These are phyloP conservation scores for Lateolabrax maculatus DNA, from an alignment of 2,797 vertebrate species.

Conservation along the genomic window DNA sequence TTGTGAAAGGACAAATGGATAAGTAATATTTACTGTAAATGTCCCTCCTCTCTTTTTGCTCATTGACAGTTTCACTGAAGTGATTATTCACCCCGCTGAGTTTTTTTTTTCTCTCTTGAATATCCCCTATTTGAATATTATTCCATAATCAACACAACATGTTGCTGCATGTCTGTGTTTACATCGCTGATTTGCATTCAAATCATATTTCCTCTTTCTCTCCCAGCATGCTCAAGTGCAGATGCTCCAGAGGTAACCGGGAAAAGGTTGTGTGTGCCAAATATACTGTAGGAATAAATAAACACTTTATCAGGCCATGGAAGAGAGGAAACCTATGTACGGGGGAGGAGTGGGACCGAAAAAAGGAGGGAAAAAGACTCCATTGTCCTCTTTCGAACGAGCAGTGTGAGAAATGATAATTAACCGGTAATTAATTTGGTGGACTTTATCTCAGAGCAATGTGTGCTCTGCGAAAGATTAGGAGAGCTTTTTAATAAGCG, in stretches of 20 bases:
- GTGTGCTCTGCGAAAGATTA: conserved; percentile 82
- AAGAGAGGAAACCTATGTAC: conserved; percentile 64
- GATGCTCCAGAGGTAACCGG: conserved; percentile 71
- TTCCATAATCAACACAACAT: conserved; percentile 77
- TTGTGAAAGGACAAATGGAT: conserved; percentile 60
- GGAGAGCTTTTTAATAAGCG: conserved; percentile 79
- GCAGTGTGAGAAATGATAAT: conserved; percentile 83
- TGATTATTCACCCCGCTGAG: conserved; percentile 64
- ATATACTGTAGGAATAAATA: conserved; percentile 78
- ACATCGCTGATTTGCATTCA: conserved; percentile 80
- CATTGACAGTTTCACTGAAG: conserved; percentile 58
- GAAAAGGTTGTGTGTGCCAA: conserved; percentile 70
- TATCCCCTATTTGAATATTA: conserved; percentile 75
- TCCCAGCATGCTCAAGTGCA: conserved; percentile 71
- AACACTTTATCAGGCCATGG: conserved; percentile 66
- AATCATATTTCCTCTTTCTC: conserved; percentile 70
- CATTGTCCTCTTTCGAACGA: conserved; percentile 77
- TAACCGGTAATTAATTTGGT: conserved; percentile 85
- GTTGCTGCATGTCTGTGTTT: conserved; percentile 77
- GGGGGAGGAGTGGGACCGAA: conserved; percentile 58
- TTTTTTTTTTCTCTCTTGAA: conserved; percentile 48
- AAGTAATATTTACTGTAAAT: conserved; percentile 65
- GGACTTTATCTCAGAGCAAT: conserved; percentile 81
- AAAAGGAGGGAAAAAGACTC: conserved; percentile 57
- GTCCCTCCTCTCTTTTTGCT: conserved; percentile 56